Evolutionary conservation across 2,113 vertebrate species (phyloP), one percentile per base, ranked within the genome.

Genomic region (Ciconia boyciana): DNA sequence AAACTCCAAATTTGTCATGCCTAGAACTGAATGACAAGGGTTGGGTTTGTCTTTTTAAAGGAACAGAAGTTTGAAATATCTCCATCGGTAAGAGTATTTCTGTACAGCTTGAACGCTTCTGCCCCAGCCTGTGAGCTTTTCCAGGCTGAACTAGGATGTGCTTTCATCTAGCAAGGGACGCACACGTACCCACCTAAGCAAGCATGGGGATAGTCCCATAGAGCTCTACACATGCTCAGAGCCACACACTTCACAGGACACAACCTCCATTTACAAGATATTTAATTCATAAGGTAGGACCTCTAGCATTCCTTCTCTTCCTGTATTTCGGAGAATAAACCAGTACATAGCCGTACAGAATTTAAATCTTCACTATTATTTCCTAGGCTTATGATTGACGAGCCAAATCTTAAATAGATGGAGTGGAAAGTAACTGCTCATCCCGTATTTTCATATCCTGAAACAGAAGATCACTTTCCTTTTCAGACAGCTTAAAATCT

Each of bases 311-410:
- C 34, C 58, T 90, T 52, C 84, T 79, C 0, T 0, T 68, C 79
- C 57, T n/a, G 7, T 31, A 44, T 69, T 87, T 90, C 87, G 58
- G 65, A 54, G 54, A 89, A 85, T 13, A 78, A 82, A 79, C 24
- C 31, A 61, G 25, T 20, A 36, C 7, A 5, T 1, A 71, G 57
- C 48, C 0, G 0, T 25, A 46, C 2, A 26, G 52, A 82, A 78
- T 21, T 60, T 28, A 94, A 75, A 62, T 66, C 28, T 91, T 71
- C 52, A 44, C 76, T 58, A 13, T 77, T 61, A 83, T 58, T 87
- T 83, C 57, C 32, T 49, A 54, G 34, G n/a, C 58, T 82, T 58
- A n/a, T 21, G 58, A 72, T 16, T 46, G 83, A 93, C 58, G 44
- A 89, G 22, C 70, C 16, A 70, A 84, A 72, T 77, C 52, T 77